phyloP scores from a whole-genome alignment of 2,797 vertebrate genomes.

The Eidolon dupreanum region DNA sequence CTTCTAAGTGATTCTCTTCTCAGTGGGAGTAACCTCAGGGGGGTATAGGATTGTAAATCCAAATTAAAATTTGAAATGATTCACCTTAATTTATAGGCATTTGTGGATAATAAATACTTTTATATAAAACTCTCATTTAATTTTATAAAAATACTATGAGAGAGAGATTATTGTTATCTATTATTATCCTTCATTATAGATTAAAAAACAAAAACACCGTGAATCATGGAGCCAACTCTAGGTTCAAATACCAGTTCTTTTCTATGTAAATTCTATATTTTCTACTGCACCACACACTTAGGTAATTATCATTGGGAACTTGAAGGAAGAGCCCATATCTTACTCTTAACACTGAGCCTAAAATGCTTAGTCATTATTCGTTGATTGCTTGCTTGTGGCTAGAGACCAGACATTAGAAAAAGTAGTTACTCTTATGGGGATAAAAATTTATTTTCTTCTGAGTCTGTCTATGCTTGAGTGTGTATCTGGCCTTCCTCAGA shows the following conservation, averaged over 20 bases:
- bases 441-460: conserved; percentile 4
- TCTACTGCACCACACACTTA: neutral
- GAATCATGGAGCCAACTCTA: neutral
- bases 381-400: neutral
- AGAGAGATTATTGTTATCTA: neutral
- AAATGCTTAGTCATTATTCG: neutral
- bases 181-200: neutral
- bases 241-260: neutral
- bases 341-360: neutral
- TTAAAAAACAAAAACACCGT: neutral
- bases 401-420: neutral
- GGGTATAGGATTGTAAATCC: neutral
- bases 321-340: neutral
- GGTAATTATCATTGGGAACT: neutral
- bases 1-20: neutral
- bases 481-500: neutral
- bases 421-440: neutral
- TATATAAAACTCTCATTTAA: neutral
- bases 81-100: neutral
- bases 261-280: neutral
- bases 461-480: neutral
- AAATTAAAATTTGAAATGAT: conserved; percentile 41
- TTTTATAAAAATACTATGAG: neutral
- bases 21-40: neutral
- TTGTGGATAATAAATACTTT: conserved; percentile 3